Base-by-base conservation (phyloP, 1,140 invertebrate species). In the Idris sp. region DNA sequence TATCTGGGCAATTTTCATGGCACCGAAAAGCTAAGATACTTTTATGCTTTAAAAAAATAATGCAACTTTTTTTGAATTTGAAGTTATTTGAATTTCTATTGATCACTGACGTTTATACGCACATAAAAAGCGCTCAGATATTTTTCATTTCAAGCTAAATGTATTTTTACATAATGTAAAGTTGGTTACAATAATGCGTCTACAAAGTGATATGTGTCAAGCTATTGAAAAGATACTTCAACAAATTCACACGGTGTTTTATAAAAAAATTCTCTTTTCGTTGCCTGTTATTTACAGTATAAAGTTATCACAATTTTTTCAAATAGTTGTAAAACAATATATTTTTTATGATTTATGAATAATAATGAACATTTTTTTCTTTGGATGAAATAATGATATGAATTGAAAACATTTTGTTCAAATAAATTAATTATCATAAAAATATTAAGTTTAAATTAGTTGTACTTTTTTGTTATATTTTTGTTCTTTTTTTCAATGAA, bases 21-120 rank as follows among this genome's bases (percentile, higher is more conserved):
- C n/a, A 44, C 22, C 35, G 43, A 49, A 48, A 51, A 48, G 61
- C 22, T 38, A 26, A 13, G 48, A 65, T 65, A 44, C 48, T 15
- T 65, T 46, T 38, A 53, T 46, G 40, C n/a, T 59, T 53, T 53
- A 46, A 59, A 46, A 9, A 61, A 59, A 56, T 69, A 69, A 61
- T 69, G 48, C 54, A 53, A 36, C 46, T 53, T 38, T 46, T 53
- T 69, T 53, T 51, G 38, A 68, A 58, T 68, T 69, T 69, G 46
- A 68, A 68, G 58, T 59, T 51, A 58, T 68, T 59, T 68, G 65
- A 69, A 69, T 69, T 69, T 69, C 54, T 61, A 69, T 53, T 53
- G 54, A 59, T 67, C 54, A 69, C 48, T 69, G 64, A 68, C 54
- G 36, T 53, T 68, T 51, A 51, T 33, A 30, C 46, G 53, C 19